Base-by-base conservation (phyloP, 2,888 invertebrate genomes). In the Palloptera scutellata region DNA sequence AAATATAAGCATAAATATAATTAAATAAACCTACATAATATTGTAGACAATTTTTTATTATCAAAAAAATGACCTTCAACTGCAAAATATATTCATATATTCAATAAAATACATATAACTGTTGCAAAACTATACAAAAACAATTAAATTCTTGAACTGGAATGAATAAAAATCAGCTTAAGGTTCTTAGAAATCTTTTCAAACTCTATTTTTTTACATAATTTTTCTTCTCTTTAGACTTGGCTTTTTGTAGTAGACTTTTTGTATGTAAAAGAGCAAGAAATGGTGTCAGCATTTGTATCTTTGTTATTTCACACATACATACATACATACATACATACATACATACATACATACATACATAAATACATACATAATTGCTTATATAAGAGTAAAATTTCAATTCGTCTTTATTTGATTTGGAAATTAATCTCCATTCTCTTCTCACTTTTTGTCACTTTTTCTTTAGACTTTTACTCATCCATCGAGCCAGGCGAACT, bases 341-440 rank as follows among this genome's bases (percentile, higher is more conserved):
- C 8, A 60, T 61, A 59, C 54, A 51, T 41, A 40, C n/a, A 62
- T n/a, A 41, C 52, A 51, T 51, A 43, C 43, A 53, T 54, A 60
- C 45, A 60, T 60, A 60, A 8, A 41, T 60, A 62, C n/a, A 52
- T 62, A 53, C 42, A 62, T 53, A 72, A 12, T 45, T 11, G 13
- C 10, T 12, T 48, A 48, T 48, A 48, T 11, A 5, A 15, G 10
- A 62, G 19, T 20, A 63, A 66, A 59, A 65, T 58, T 51, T 19
- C 15, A 62, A 72, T 72, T 67, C 64, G 43, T 52, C 72, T 67
- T 68, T n/a, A 48, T n/a, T 48, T 48, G n/a, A n/a, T 48, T 48
- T n/a, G n/a, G 1, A 48, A 48, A 5, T 48, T 48, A 30, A 48
- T 48, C 10, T 48, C 13, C 15, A 48, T 48, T 48, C 15, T 48